Conservation (phyloP, 2,888 invertebrate genomes). For the Cantharis lateralis region DNA sequence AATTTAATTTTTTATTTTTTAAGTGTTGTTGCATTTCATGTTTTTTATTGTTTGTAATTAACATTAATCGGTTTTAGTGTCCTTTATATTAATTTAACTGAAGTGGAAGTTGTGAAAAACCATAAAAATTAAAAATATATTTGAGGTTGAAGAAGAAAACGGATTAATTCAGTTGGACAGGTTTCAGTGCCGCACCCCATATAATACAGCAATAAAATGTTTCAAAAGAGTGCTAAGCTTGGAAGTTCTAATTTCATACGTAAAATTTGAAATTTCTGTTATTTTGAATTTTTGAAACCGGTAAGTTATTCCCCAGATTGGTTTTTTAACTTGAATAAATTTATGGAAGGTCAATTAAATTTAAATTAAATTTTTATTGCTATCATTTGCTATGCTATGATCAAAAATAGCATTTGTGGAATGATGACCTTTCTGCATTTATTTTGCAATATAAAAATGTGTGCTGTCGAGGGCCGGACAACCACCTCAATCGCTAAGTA, state of each 20-base stretch:
- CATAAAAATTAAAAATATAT: background rate
- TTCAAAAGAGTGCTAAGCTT: background rate
- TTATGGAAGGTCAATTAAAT: too few relatives aligned
- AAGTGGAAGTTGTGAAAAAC: background rate
- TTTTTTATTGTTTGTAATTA: background rate
- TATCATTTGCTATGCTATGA: too few relatives aligned
- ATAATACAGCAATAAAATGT: background rate
- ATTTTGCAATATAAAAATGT: too few relatives aligned
- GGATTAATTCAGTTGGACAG: background rate
- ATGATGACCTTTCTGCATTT: too few relatives aligned
- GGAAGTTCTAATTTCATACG: background rate
- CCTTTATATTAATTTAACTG: background rate
- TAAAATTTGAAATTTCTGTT: too few relatives aligned
- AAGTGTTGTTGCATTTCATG: background rate
- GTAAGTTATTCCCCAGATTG: too few relatives aligned
- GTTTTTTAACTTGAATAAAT: too few relatives aligned
- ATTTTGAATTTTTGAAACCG: too few relatives aligned
- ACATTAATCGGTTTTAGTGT: background rate
- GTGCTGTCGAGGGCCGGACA: too few relatives aligned
- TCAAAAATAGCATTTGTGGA: too few relatives aligned
- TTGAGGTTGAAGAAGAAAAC: background rate
- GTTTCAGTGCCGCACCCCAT: background rate
- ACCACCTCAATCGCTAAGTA: too few relatives aligned
- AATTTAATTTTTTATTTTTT: background rate
- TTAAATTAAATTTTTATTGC: too few relatives aligned